A percentile compares a stretch with the other conserved stretches of the same genome.
phyloP scores from a whole-genome alignment of 2,113 vertebrate species.

The Pygoscelis antarcticus region DNA sequence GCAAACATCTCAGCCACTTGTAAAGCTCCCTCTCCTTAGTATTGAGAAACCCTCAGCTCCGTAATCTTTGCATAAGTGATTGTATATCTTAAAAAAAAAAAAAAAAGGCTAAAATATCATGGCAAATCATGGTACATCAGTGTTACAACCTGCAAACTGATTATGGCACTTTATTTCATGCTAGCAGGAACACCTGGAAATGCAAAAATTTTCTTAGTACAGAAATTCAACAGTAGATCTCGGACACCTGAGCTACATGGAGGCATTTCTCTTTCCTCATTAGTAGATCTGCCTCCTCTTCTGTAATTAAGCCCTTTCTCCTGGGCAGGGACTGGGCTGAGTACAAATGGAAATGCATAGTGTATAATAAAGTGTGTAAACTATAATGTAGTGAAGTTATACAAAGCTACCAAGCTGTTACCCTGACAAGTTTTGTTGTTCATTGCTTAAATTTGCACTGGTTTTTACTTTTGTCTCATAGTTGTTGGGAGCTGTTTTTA shows the following conservation, averaged over 20 bases:
- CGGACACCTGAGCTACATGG: not conserved
- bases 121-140: not conserved
- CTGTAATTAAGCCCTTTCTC: too few species aligned
- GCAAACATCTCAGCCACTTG: not conserved
- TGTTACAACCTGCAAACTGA: not conserved
- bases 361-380: too few species aligned
- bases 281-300: too few species aligned
- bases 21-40: not conserved
- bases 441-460: not conserved
- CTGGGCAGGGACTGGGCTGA: too few species aligned
- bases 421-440: not conserved
- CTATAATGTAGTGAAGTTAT: too few species aligned
- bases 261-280: too few species aligned
- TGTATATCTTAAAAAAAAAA: not conserved
- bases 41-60: not conserved
- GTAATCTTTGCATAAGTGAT: not conserved
- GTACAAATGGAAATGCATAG: too few species aligned
- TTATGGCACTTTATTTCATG: not conserved
- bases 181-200: not conserved
- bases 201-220: not conserved
- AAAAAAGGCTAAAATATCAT: not conserved
- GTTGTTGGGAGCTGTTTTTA: not conserved
- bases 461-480: not conserved
- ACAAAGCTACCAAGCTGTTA: too few species aligned
- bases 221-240: not conserved